Evolutionary conservation across 2,888 invertebrate species (phyloP), one percentile per base, ranked within the genome.

Genomic region (Tipula unca): DNA sequence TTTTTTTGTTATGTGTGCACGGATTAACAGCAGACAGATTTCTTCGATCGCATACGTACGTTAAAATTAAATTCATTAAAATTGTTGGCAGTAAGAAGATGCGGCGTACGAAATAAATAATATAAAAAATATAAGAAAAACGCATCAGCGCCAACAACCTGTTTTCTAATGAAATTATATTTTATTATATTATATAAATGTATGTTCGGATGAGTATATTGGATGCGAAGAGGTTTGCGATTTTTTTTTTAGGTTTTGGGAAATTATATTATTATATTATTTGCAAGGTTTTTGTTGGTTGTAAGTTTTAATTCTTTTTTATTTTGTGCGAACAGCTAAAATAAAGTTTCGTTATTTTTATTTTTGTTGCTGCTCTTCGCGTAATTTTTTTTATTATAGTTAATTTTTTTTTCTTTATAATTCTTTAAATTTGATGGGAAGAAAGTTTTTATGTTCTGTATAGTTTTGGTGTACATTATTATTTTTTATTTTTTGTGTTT

Each of bases 51-150:
- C 69, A 69, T 69, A 69, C 13, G 69, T 69, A 69, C 69, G 69
- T 69, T 69, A 69, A 69, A 69, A 69, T 69, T 69, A 69, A 69
- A 69, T 69, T 69, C 69, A 69, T 69, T 69, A 69, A 69, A 69
- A 25, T 69, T 54, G 6, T 69, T 69, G 69, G 25, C 69, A 69
- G 69, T 69, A 69, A 69, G 48, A 48, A 48, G 48, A 48, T 20
- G 25, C 69, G 69, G 25, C 69, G 69, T n/a, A 69, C 8, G 25
- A 69, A 69, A 69, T 25, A 25, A 20, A 10, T 8, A n/a, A 3
- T n/a, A 48, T 3, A 6, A 48, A 48, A 42, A 3, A 1, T n/a
- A 48, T 6, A 48, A 69, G 3, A 69, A 69, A 69, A 69, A 25
- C 69, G 69, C 69, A 69, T 69, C 69, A 69, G 69, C 69, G 69